Conservation (phyloP, 2,113 vertebrate species). For the Bombycilla garrulus region DNA sequence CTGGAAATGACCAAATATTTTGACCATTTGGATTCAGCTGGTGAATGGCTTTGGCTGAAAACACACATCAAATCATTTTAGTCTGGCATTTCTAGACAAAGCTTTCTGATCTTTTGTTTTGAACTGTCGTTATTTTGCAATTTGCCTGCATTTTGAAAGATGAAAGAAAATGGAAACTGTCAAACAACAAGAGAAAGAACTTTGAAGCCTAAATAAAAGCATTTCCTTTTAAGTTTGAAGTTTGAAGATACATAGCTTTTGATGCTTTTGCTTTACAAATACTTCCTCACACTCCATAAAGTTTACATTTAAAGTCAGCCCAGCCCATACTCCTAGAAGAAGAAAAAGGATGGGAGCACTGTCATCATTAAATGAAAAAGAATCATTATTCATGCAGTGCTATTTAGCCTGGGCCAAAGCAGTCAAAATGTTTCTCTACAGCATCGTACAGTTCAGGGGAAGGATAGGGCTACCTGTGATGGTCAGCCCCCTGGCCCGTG, state of each 20-base stretch:
- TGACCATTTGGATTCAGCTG: background rate
- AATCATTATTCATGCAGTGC: background rate
- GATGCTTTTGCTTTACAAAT: constrained; percentile 55
- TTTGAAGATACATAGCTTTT: constrained; percentile 38
- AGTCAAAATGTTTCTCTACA: background rate
- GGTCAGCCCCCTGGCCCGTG: background rate
- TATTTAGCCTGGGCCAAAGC: background rate
- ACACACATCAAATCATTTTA: constrained; percentile 5
- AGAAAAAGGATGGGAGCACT: background rate
- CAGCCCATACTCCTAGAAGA: background rate
- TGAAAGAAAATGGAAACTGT: constrained; percentile 43
- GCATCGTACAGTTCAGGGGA: background rate
- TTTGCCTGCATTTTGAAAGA: constrained; percentile 34
- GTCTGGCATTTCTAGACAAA: constrained; percentile 16
- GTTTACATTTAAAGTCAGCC: constrained; percentile 9
- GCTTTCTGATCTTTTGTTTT: constrained; percentile 49
- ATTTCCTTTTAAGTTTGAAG: constrained; percentile 32
- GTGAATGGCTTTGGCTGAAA: constrained; percentile 12
- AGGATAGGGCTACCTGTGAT: background rate
- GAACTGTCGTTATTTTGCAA: background rate
- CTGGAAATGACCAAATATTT: background rate
- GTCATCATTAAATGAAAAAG: background rate
- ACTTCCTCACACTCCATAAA: background rate
- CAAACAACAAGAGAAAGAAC: constrained; percentile 33
- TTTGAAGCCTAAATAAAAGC: constrained; percentile 58